These are phyloP conservation scores for Zygaena filipendulae DNA, from an alignment of 2,888 invertebrate species.

Conservation along the genomic window DNA sequence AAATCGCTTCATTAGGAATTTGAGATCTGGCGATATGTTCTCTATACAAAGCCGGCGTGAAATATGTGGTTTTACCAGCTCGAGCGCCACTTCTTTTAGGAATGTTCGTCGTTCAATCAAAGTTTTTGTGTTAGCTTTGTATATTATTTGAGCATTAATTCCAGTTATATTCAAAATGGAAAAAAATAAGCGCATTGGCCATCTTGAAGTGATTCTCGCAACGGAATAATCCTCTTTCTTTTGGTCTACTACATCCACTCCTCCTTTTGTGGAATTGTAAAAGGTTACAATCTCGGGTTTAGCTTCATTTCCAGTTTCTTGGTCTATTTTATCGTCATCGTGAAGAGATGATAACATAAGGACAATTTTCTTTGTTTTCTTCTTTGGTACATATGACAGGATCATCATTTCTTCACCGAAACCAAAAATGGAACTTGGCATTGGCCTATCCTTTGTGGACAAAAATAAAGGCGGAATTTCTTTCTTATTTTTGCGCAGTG, in stretches of 20 bases:
- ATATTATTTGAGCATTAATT: conserved; percentile 20
- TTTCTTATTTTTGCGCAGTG: conserved; percentile 12
- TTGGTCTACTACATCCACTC: conserved; percentile 24
- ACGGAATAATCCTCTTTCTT: conserved; percentile 21
- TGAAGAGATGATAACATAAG: conserved; percentile 17
- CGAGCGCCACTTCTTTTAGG: no score
- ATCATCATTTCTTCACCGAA: conserved; percentile 7
- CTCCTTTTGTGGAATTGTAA: conserved; percentile 18
- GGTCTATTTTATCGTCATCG: conserved; percentile 11
- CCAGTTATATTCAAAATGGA: conserved; percentile 14
- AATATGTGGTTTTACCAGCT: no score
- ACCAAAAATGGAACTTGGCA: conserved; percentile 7
- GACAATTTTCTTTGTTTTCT: conserved; percentile 17
- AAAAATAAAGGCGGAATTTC: conserved; percentile 10
- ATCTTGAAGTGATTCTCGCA: conserved; percentile 19
- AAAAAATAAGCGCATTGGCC: conserved; percentile 22
- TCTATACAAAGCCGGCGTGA: no score
- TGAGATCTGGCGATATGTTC: no score
- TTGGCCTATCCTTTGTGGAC: conserved; percentile 1
- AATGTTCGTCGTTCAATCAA: no score
- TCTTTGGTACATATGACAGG: conserved; percentile 15
- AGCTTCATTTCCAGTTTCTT: conserved; percentile 10
- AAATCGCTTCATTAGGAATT: no score
- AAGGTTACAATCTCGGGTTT: conserved; percentile 9
- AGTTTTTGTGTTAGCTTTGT: conserved; percentile 14